A percentile compares a stretch with the other conserved stretches of the same genome.
Conservation (phyloP, 2,797 vertebrate genomes). For the Ammospiza maritima region DNA sequence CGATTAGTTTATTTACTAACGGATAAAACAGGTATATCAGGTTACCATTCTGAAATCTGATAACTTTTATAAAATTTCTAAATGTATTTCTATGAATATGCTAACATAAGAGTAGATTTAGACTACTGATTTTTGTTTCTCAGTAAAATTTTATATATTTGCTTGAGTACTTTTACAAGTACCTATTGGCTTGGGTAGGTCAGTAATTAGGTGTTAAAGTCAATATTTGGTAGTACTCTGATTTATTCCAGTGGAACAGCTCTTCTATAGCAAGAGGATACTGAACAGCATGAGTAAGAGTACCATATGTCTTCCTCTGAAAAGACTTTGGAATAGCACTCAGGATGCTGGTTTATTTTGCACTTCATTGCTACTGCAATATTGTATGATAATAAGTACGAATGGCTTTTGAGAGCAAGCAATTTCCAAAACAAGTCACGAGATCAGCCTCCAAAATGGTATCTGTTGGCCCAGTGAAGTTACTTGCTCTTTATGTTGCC, state of each 20-base stretch:
- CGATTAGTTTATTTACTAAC: constrained; percentile 94
- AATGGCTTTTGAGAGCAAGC: background rate
- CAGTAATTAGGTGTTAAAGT: background rate
- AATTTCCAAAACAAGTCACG: background rate
- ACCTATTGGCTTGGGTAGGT: background rate
- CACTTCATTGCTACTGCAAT: background rate
- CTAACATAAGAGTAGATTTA: background rate
- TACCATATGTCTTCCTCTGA: background rate
- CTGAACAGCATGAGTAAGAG: background rate
- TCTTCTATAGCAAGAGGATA: background rate
- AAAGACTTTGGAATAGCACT: background rate
- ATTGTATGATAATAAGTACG: background rate
- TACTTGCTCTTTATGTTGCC: background rate
- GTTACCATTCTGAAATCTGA: background rate
- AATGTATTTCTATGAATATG: background rate
- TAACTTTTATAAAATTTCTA: background rate
- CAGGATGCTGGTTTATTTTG: background rate
- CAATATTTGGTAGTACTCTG: background rate
- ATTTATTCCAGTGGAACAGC: background rate
- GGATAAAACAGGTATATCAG: constrained; percentile 92
- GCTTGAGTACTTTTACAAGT: background rate
- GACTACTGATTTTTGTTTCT: background rate
- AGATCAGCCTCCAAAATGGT: background rate
- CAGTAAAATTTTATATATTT: background rate
- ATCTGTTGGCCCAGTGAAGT: background rate